Percentiles rank a stretch among this genome's conserved stretches.
phyloP scores from a whole-genome alignment of 2,113 vertebrate species.

The Micronisus gabar region DNA sequence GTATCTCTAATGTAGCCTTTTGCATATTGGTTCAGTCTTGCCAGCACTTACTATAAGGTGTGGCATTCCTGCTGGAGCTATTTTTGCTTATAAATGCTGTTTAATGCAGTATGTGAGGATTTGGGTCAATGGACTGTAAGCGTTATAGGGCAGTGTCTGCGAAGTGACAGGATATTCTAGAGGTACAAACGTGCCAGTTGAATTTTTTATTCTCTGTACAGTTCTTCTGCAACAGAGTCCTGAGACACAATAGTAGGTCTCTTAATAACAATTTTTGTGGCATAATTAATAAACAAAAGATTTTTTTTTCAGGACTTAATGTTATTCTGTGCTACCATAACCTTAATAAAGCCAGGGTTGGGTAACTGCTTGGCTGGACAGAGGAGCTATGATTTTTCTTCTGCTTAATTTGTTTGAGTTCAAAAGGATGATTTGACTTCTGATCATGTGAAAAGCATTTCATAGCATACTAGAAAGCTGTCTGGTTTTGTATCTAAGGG shows the following conservation, averaged over 20 bases:
- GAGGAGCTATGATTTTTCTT: background rate
- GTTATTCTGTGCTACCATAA: background rate
- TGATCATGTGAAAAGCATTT: conserved; percentile 36
- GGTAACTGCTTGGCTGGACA: background rate
- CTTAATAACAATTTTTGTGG: background rate
- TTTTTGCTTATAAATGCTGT: conserved; percentile 1
- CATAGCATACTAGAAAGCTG: background rate
- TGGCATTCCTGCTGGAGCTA: background rate
- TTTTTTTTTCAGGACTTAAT: background rate
- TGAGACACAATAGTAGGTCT: background rate
- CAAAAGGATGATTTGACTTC: conserved; percentile 16
- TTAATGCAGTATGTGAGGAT: conserved; percentile 6
- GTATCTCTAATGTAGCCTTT: background rate
- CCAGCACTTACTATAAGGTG: background rate
- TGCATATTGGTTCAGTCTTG: background rate
- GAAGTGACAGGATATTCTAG: background rate
- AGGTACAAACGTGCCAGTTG: background rate
- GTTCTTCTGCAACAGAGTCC: background rate
- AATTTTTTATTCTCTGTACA: background rate
- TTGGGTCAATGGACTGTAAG: background rate
- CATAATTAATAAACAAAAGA: background rate
- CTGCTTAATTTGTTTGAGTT: conserved; percentile 8
- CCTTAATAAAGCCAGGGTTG: background rate
- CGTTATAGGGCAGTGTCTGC: background rate
- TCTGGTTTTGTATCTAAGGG: background rate